These are phyloP conservation scores for Papilio dardanus DNA, from an alignment of 1,140 invertebrate genomes.

Conservation along the genomic window DNA sequence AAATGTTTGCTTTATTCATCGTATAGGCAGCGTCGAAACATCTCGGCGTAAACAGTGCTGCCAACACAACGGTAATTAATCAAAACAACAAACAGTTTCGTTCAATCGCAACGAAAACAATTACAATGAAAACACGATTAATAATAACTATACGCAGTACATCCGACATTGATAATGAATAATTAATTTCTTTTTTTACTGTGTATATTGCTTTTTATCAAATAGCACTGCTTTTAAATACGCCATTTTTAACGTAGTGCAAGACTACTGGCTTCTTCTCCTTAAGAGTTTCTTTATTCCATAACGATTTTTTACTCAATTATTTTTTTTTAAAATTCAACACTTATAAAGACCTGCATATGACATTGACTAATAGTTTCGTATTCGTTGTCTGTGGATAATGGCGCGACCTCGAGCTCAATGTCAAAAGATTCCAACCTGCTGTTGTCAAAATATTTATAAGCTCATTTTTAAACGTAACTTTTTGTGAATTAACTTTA, in stretches of 20 bases:
- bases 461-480: background rate
- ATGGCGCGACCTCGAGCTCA: conserved; percentile 48
- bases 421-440: conserved; percentile 41
- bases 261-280: too few species aligned
- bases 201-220: background rate
- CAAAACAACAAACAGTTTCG: conserved; percentile 29
- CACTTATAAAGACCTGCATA: conserved; percentile 40
- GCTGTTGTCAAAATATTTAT: conserved; percentile 6
- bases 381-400: conserved; percentile 51
- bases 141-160: conserved; percentile 8
- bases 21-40: conserved; percentile 15
- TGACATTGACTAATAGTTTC: conserved; percentile 54
- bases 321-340: conserved; percentile 12
- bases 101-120: conserved; percentile 12
- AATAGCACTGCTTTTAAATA: background rate
- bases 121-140: conserved; percentile 14
- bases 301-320: background rate
- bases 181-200: background rate
- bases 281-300: background rate
- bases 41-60: conserved; percentile 18
- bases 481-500: background rate
- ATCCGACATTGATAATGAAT: conserved; percentile 5
- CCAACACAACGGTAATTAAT: conserved; percentile 24
- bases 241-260: background rate
- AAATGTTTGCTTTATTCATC: conserved; percentile 35